Evolutionary conservation across 2,113 vertebrate genomes (phyloP), one percentile per base, ranked within the genome.

Genomic region (Ochotona curzoniae): DNA sequence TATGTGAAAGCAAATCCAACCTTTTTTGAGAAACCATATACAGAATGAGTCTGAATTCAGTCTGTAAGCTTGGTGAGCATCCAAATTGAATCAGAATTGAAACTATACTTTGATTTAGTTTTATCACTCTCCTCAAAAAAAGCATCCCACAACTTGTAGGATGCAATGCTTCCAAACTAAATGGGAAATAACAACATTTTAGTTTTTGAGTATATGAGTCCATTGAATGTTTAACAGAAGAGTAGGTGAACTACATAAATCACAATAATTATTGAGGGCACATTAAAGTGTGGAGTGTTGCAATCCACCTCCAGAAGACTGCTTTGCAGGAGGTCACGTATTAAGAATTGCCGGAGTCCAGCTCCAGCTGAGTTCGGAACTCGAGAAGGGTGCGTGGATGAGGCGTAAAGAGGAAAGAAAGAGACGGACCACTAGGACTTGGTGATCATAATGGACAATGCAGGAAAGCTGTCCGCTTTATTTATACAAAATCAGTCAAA

Each of bases 11-110:
- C 93, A 74, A 95, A 17, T 71, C 92, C 60, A 76, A 32, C 75
- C 66, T 83, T 90, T 93, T 90, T 87, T 15, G 91, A 80, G 73
- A 97, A 97, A 96, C 92, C 28, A 83, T 67, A 85, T 93, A 95
- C 64, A 95, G 87, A 95, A 91, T 82, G 69, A 96, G 93, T 93
- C 32, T 93, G 81, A 94, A 95, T 76, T 71, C 66, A 95, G 78
- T 90, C 82, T 92, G 85, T 89, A 95, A 95, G 93, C 78, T 96
- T 69, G 64, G 57, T 95, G 84, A n/a, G 78, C 94, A 54, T 81
- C 87, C 78, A 95, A 89, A 95, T n/a, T 93, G 89, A 95, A 93
- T 74, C 84, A 93, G 81, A 91, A 96, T 54, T 83, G 51, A 93
- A 96, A 95, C 94, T 87, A 89, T 30, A 84, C 83, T 92, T 93